Evolutionary conservation across 2,797 vertebrate species (phyloP).

Genomic region (Neomorphus geoffroyi): DNA sequence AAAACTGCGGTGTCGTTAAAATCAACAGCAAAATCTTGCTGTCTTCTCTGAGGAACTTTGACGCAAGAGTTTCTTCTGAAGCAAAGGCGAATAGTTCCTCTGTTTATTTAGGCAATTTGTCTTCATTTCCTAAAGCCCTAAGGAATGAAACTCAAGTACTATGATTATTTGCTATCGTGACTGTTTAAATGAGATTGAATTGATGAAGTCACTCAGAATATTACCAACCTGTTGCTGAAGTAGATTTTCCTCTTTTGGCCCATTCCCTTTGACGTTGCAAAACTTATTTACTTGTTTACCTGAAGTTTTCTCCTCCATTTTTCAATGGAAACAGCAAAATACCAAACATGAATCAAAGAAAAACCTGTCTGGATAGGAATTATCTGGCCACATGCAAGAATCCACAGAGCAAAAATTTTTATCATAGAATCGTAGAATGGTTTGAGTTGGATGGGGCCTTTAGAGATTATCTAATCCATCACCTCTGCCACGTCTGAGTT

Average conservation of each 20-base stretch:
- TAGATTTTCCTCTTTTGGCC: not conserved
- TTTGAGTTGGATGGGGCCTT: not conserved
- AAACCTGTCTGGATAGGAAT: not conserved
- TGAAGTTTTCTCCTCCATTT: not conserved
- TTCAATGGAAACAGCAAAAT: not conserved
- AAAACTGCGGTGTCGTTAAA: not conserved
- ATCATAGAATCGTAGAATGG: not conserved
- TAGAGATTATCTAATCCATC: not conserved
- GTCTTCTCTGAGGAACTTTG: not conserved
- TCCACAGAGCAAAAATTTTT: not conserved
- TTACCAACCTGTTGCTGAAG: not conserved
- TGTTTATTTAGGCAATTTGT: not conserved
- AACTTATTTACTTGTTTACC: not conserved
- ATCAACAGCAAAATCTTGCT: not conserved
- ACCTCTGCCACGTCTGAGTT: not conserved
- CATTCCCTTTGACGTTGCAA: not conserved
- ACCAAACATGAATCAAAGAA: not conserved
- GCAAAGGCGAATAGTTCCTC: not conserved
- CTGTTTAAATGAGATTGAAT: not conserved
- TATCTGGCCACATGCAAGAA: not conserved
- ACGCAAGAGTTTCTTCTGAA: not conserved
- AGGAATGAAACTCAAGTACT: not conserved
- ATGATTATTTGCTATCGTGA: not conserved
- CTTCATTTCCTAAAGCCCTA: not conserved
- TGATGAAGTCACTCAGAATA: not conserved